These are phyloP conservation scores for Steinernema carpocapsae DNA, from an alignment of 2,888 invertebrate species.

Conservation along the genomic window DNA sequence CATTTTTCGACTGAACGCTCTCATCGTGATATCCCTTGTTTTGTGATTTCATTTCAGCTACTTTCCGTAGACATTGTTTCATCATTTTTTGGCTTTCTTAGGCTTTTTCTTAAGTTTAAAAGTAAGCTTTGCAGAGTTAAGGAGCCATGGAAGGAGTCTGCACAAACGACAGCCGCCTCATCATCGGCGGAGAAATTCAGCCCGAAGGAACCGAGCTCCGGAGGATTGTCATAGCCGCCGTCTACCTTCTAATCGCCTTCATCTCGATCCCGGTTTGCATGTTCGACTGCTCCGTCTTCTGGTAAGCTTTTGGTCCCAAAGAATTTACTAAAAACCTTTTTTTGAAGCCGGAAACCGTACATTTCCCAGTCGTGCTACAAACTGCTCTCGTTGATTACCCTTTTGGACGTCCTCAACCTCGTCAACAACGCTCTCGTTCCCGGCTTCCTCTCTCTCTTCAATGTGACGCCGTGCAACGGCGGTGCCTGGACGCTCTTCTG, in stretches of 20 bases:
- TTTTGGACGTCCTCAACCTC: not conserved
- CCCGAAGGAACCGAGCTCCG: not conserved
- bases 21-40: too few species aligned
- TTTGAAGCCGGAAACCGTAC: not conserved
- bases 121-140: too few species aligned
- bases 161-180: not conserved
- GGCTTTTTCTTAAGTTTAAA: too few species aligned
- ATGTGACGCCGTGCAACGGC: slow-evolving; percentile 13
- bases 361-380: slow-evolving; percentile 17
- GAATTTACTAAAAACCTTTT: not conserved
- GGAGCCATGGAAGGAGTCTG: not conserved
- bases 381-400: not conserved
- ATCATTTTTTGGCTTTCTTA: too few species aligned
- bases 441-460: not conserved
- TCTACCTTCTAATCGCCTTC: not conserved
- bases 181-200: not conserved
- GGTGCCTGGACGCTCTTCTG: not conserved
- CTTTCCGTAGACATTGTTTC: too few species aligned
- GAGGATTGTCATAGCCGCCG: not conserved
- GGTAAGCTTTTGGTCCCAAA: not conserved
- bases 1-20: too few species aligned
- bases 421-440: slow-evolving; percentile 15
- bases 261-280: not conserved
- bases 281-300: slow-evolving; percentile 19
- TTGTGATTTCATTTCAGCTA: too few species aligned